Evolutionary conservation across 2,797 vertebrate genomes (phyloP).

Genomic region (Pelobates cultripes): DNA sequence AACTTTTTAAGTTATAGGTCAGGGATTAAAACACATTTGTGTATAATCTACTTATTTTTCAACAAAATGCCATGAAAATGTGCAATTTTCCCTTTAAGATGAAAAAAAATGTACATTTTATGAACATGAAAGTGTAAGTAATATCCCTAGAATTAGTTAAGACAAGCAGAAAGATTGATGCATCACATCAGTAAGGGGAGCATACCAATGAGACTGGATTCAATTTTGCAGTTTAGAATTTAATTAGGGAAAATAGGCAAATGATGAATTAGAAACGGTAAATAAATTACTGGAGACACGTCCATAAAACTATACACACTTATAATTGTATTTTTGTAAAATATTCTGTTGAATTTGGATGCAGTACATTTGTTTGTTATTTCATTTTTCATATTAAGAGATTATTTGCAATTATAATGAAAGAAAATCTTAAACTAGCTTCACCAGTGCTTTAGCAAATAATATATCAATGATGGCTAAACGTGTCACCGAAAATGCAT

Average conservation of each 20-base stretch:
- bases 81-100: neutral
- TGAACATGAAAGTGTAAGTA: conserved; percentile 22
- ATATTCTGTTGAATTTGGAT: conserved; percentile 34
- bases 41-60: too few species aligned
- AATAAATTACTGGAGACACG: conserved; percentile 50
- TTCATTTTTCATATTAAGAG: conserved; percentile 43
- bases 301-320: conserved; percentile 50
- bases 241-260: conserved; percentile 55
- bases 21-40: too few species aligned
- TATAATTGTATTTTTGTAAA: conserved; percentile 50
- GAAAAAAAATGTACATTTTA: neutral
- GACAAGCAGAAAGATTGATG: conserved; percentile 54
- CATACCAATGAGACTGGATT: conserved; percentile 46
- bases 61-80: too few species aligned
- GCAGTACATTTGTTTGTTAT: conserved; percentile 38
- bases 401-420: conserved; percentile 42
- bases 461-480: neutral
- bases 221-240: conserved; percentile 50
- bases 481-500: too few species aligned
- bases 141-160: conserved; percentile 7
- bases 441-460: neutral
- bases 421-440: conserved; percentile 11
- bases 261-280: conserved; percentile 52
- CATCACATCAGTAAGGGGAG: conserved; percentile 24
- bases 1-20: too few species aligned